Conservation (phyloP, 2,888 invertebrate species). For the Dioctria rufipes region DNA sequence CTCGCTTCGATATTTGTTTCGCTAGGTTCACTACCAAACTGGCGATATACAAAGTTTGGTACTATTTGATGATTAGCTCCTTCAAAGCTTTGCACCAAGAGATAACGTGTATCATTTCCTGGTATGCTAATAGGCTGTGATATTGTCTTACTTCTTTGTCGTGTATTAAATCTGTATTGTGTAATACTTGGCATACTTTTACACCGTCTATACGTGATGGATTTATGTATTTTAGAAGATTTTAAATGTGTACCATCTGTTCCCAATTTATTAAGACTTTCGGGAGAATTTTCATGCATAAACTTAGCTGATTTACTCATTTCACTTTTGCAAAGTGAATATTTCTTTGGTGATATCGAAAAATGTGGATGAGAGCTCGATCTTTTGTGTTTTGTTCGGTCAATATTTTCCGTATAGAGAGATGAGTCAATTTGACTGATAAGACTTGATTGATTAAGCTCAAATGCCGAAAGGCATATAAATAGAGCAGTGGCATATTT, state of each 20-base stretch:
- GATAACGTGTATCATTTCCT: too few species aligned
- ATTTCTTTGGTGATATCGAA: constrained; percentile 66
- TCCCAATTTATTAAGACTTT: not conserved
- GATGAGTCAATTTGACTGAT: constrained; percentile 76
- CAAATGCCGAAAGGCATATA: constrained; percentile 77
- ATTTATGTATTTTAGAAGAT: too few species aligned
- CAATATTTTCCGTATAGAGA: constrained; percentile 63
- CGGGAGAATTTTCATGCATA: not conserved
- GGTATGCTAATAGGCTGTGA: constrained; percentile 62
- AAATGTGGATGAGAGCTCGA: constrained; percentile 75
- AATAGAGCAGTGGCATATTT: constrained; percentile 76
- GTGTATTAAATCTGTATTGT: constrained; percentile 59
- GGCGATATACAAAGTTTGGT: not conserved
- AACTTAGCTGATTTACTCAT: not conserved
- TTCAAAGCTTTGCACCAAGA: too few species aligned
- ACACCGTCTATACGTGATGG: constrained; percentile 65
- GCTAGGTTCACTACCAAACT: not conserved
- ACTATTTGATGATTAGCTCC: too few species aligned
- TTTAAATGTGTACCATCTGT: too few species aligned
- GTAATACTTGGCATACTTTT: constrained; percentile 70
- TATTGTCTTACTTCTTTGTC: constrained; percentile 63
- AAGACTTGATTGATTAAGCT: constrained; percentile 76
- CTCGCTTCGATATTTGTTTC: constrained; percentile 6
- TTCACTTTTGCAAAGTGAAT: not conserved
- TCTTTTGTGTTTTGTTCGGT: constrained; percentile 67